phyloP scores from a whole-genome alignment of 2,888 invertebrate genomes.

The Tetragonula carbonaria region DNA sequence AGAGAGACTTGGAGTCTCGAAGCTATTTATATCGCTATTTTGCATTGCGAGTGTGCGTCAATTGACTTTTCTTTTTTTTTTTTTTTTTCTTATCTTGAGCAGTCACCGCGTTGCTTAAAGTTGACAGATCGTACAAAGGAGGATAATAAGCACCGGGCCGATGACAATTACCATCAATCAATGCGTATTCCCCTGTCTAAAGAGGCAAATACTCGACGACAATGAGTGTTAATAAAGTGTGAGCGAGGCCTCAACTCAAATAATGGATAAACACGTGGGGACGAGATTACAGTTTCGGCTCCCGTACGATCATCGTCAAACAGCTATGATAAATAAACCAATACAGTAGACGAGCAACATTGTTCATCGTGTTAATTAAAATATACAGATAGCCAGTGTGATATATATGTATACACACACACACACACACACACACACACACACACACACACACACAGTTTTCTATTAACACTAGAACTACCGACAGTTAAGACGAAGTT shows the following conservation, averaged over 20 bases:
- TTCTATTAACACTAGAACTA: not conserved
- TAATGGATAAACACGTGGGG: conserved; percentile 51
- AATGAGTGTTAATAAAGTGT: conserved; percentile 55
- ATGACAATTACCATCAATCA: conserved; percentile 47
- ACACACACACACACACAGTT: not conserved
- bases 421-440: too few relatives aligned
- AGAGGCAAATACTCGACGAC: conserved; percentile 55
- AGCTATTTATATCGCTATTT: not conserved
- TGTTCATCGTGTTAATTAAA: conserved; percentile 18
- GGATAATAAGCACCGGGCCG: conserved; percentile 20
- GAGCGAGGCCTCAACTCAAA: conserved; percentile 37
- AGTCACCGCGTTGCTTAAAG: not conserved
- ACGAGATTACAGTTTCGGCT: conserved; percentile 49
- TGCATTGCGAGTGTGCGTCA: not conserved
- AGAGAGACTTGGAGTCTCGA: not conserved
- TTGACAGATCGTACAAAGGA: not conserved
- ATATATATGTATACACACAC: not conserved
- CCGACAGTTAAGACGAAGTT: too few relatives aligned
- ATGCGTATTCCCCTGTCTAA: conserved; percentile 36
- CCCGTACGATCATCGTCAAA: conserved; percentile 7
- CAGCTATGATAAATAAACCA: conserved; percentile 2
- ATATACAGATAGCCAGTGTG: not conserved
- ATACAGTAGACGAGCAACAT: not conserved
- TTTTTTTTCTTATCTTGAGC: not conserved
- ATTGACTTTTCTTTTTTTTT: too few relatives aligned